A percentile compares a stretch with the other conserved stretches of the same genome.
These are phyloP conservation scores for Gandaritis pyraliata DNA, from an alignment of 2,888 invertebrate species.

Conservation along the genomic window DNA sequence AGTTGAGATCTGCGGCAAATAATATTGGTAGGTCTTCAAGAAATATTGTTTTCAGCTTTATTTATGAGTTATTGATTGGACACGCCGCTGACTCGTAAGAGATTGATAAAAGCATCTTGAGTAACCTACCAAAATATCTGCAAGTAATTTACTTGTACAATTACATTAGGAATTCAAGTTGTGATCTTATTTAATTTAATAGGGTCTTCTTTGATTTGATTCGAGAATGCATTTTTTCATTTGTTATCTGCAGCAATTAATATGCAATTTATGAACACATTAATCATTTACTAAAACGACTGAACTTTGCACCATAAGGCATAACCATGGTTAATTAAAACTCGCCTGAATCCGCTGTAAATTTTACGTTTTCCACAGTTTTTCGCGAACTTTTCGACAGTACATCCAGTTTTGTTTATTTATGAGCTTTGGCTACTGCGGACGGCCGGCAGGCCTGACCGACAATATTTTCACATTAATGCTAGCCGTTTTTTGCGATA, in stretches of 20 bases:
- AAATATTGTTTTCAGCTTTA: no score
- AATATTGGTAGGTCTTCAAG: neutral
- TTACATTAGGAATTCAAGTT: no score
- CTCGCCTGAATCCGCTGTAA: slow-evolving; percentile 78
- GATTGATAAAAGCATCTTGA: no score
- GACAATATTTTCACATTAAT: slow-evolving; percentile 73
- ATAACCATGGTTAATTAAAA: slow-evolving; percentile 77
- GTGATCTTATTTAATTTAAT: no score
- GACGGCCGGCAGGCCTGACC: slow-evolving; percentile 70
- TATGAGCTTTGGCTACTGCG: slow-evolving; percentile 77
- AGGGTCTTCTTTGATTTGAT: no score
- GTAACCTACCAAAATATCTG: no score
- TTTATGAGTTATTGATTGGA: no score
- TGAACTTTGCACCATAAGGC: slow-evolving; percentile 45
- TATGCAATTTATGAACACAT: slow-evolving; percentile 17
- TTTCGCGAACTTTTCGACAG: slow-evolving; percentile 78
- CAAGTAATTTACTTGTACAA: no score
- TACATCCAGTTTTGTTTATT: slow-evolving; percentile 82
- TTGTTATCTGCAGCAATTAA: neutral
- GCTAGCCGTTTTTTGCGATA: slow-evolving; percentile 66
- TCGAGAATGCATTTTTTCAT: neutral
- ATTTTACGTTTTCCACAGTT: slow-evolving; percentile 74
- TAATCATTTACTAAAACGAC: slow-evolving; percentile 27
- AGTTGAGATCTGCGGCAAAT: neutral
- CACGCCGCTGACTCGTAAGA: no score